Conservation (phyloP, 2,888 invertebrate genomes). For the Drosophila phalerata region DNA sequence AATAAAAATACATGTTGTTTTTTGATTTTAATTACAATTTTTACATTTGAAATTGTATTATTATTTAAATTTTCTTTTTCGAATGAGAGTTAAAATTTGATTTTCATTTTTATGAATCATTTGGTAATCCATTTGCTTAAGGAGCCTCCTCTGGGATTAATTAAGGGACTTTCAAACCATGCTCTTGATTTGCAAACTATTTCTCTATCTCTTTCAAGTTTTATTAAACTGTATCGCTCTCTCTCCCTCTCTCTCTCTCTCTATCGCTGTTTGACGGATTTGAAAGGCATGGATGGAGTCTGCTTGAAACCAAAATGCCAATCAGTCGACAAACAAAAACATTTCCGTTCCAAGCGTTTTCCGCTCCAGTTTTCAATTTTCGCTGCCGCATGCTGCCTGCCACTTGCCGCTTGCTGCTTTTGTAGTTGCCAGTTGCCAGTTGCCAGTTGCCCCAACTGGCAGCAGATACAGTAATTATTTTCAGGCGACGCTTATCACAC, state of each 20-base stretch:
- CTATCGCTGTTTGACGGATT: constrained; percentile 30
- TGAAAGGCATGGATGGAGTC: constrained; percentile 37
- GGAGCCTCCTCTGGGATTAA: neutral
- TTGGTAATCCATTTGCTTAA: neutral
- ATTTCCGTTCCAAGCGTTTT: constrained; percentile 74
- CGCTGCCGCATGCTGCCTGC: constrained; percentile 45
- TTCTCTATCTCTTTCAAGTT: neutral
- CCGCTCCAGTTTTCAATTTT: constrained; percentile 79
- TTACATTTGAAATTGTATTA: too few relatives aligned
- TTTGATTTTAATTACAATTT: too few relatives aligned
- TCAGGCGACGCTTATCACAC: constrained; percentile 82
- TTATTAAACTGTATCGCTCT: too few relatives aligned
- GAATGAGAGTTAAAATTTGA: too few relatives aligned
- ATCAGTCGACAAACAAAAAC: constrained; percentile 67
- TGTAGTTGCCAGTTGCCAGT: constrained; percentile 32
- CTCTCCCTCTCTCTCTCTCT: neutral
- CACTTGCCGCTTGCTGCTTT: constrained; percentile 13
- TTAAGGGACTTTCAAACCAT: constrained; percentile 3
- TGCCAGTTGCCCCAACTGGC: constrained; percentile 53
- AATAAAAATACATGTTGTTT: too few relatives aligned
- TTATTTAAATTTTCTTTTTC: too few relatives aligned
- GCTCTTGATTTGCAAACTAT: neutral
- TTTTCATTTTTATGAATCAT: neutral
- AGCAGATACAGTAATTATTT: constrained; percentile 80
- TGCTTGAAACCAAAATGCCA: constrained; percentile 57